Evolutionary conservation across 2,888 invertebrate genomes (phyloP), one percentile per base, ranked within the genome.

Genomic region (Timema cristinae): DNA sequence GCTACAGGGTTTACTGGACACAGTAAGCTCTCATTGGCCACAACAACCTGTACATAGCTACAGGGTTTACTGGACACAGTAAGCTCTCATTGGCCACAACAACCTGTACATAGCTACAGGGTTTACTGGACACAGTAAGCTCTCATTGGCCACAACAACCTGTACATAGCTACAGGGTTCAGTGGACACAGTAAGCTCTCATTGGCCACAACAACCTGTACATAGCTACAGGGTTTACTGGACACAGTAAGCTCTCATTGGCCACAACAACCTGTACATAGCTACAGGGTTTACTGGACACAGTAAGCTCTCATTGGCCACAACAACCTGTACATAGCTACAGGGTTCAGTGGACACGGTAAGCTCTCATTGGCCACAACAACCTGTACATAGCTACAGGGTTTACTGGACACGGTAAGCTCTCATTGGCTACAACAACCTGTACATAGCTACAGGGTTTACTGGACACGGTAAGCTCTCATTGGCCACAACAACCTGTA

Each of bases 1-100:
- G 95, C 96, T 6, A 90, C 94, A 74, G 99, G 99, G 56, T 98
- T 98, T 82, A 95, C 95, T 79, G 95, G 94, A 50, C 92, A 95
- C 81, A 92, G 93, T 90, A 83, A 79, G 78, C 75, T 63, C 54
- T 69, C 11, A 67, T 15, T 66, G 10, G 32, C 79, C 90, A 93
- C 79, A 83, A 83, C 16, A 97, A 98, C 83, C 81, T 99, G 66
- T 88, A 88, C 75, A 86, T 98, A 79, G 95, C 96, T 6, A 90
- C 94, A 74, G 99, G 99, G 56, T 98, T 98, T 82, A 95, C 95
- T 79, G 95, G 94, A 50, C 92, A 95, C 81, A 92, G 93, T 90
- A 83, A 79, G 78, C 75, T 63, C 54, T 69, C 11, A 67, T 15
- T 66, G 10, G 32, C 79, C 90, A 93, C 79, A 83, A 83, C 16